Percentiles rank a stretch among this genome's conserved stretches.
Evolutionary conservation across 1,140 invertebrate species (phyloP).

Genomic region (Pemphigus obesinymphae): DNA sequence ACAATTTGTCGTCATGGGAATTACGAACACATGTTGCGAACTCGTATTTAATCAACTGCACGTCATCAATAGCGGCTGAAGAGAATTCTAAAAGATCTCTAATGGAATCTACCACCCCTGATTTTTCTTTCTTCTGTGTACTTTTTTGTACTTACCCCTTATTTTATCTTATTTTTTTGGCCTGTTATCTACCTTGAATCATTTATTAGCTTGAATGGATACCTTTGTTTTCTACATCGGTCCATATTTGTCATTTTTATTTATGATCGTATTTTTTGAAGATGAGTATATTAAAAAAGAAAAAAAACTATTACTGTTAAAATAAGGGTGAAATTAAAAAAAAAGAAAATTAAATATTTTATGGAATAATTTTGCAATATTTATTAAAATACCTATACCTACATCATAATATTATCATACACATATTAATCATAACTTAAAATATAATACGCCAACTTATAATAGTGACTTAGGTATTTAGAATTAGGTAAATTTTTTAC

Average conservation of each 20-base stretch:
- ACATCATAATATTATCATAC: too few species aligned
- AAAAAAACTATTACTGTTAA: background rate
- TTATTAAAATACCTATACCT: too few species aligned
- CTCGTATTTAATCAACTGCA: conserved; percentile 20
- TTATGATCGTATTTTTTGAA: background rate
- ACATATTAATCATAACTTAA: too few species aligned
- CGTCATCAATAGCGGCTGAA: conserved; percentile 1
- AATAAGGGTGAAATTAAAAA: too few species aligned
- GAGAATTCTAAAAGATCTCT: conserved; percentile 29
- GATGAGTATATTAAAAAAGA: background rate
- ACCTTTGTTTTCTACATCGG: background rate
- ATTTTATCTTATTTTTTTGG: background rate
- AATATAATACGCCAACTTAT: too few species aligned
- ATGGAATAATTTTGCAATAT: too few species aligned
- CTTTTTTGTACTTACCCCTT: background rate
- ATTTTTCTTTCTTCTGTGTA: background rate
- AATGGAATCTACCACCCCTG: conserved; percentile 25
- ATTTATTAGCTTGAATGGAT: conserved; percentile 18
- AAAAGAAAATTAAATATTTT: too few species aligned
- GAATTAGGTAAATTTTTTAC: too few species aligned
- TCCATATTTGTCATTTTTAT: conserved; percentile 8
- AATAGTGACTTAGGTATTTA: too few species aligned
- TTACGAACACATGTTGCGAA: conserved; percentile 5
- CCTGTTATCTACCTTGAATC: background rate
- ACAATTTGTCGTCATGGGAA: conserved; percentile 27